These are phyloP conservation scores for Acanthornis magna DNA, from an alignment of 2,797 vertebrate species.

Conservation along the genomic window DNA sequence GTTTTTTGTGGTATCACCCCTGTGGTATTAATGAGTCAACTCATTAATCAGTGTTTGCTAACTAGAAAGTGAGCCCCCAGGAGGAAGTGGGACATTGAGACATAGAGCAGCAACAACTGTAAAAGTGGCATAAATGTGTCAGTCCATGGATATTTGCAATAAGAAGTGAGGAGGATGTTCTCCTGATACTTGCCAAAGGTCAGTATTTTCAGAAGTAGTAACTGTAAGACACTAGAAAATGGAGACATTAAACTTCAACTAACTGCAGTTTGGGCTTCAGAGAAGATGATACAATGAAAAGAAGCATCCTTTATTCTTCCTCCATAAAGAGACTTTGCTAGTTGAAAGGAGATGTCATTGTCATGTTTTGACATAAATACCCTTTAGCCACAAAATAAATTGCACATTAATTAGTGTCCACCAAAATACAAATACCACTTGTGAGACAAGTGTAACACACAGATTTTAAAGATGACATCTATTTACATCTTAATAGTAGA, in stretches of 20 bases:
- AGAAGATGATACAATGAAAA: neutral
- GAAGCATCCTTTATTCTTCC: neutral
- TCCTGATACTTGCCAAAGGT: fast-evolving
- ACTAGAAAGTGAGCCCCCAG: neutral
- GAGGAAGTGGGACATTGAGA: neutral
- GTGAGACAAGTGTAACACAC: neutral
- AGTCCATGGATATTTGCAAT: neutral
- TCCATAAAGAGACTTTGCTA: neutral
- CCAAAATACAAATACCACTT: neutral
- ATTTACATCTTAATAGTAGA: neutral
- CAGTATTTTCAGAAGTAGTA: neutral
- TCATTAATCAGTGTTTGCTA: neutral
- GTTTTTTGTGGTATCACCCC: neutral
- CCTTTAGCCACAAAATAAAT: neutral
- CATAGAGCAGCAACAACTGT: neutral
- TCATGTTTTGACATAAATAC: neutral
- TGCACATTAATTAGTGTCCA: neutral
- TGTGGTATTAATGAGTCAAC: neutral
- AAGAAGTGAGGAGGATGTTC: neutral
- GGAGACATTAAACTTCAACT: neutral
- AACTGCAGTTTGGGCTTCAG: neutral
- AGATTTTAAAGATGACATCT: neutral
- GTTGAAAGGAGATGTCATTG: neutral
- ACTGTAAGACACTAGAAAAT: neutral
- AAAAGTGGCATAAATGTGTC: neutral